Evolutionary conservation across 2,113 vertebrate species (phyloP), one percentile per base, ranked within the genome.

Genomic region (Macheiramphus alcinus): DNA sequence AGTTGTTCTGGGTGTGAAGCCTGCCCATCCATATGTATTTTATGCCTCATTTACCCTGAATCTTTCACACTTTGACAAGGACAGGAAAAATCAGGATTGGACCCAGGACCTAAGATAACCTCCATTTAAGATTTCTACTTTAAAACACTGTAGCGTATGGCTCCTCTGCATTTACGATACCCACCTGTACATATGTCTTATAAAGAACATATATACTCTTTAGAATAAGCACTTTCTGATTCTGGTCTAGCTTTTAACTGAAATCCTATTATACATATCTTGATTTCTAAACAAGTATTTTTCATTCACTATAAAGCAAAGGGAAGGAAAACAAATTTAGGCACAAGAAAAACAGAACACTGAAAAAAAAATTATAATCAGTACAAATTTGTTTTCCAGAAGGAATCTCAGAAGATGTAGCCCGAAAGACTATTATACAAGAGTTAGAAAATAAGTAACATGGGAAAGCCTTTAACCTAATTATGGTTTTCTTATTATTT

Each of bases 401-500:
- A 95, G 56, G 45, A 88, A 84, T 5, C 18, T 18, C 45, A 81
- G 55, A 79, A 75, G 86, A 74, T 7, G 5, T 32, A 55, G 42
- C 55, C 71, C 40, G 80, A 79, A 74, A 68, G 29, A 84, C 55
- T 65, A 38, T 80, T 80, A 73, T 6, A 52, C 21, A 92, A 87
- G 70, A 47, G n/a, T 78, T 96, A 62, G 62, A 96, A 96, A 91
- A 88, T 53, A 5, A 90, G 71, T 67, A 70, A 83, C 76, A 88
- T 52, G 81, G 80, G 62, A 94, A 94, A 96, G 58, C 9, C 85
- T 94, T 97, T 97, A 96, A 95, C 92, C 45, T 97, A 97, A 95
- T 98, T 98, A 90, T 50, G 66, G 63, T 82, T 95, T 86, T 94
- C 88, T 94, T 94, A 92, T 93, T 87, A 91, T 95, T 97, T 98